Conservation (phyloP, 2,113 vertebrate species). For the Motacilla tschutschensis region DNA sequence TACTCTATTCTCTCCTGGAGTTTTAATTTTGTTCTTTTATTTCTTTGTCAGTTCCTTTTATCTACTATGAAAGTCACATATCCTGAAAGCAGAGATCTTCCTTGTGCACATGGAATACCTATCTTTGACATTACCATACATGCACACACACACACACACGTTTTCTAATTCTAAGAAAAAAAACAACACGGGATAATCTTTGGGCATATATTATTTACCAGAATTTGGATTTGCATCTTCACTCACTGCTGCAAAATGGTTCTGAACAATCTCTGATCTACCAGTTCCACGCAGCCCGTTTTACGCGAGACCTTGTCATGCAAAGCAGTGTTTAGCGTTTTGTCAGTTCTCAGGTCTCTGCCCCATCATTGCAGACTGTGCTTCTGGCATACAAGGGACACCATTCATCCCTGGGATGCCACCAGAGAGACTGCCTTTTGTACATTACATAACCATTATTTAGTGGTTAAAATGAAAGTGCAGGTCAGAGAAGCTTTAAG, state of each 20-base stretch:
- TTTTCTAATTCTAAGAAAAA: background rate
- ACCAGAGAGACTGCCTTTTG: background rate
- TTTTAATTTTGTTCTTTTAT: constrained; percentile 39
- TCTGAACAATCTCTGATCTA: background rate
- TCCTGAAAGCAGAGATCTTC: background rate
- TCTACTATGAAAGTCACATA: background rate
- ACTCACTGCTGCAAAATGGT: background rate
- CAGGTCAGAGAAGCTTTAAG: constrained; percentile 10
- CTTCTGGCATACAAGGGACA: background rate
- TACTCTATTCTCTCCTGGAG: background rate
- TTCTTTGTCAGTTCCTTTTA: constrained; percentile 43
- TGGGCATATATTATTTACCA: background rate
- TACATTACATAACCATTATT: constrained; percentile 13
- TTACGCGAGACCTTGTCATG: background rate
- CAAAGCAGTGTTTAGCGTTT: background rate
- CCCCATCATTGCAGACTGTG: background rate
- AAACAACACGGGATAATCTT: background rate
- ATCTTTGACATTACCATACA: background rate
- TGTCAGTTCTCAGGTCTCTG: background rate
- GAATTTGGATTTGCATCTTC: background rate
- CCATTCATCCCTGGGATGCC: background rate
- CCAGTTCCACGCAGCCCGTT: background rate
- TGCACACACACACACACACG: background rate
- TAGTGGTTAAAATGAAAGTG: constrained; percentile 2
- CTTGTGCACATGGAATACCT: background rate